A percentile compares a stretch with the other conserved stretches of the same genome.
Conservation (phyloP, 2,113 vertebrate genomes). For the Atrichornis clamosus region DNA sequence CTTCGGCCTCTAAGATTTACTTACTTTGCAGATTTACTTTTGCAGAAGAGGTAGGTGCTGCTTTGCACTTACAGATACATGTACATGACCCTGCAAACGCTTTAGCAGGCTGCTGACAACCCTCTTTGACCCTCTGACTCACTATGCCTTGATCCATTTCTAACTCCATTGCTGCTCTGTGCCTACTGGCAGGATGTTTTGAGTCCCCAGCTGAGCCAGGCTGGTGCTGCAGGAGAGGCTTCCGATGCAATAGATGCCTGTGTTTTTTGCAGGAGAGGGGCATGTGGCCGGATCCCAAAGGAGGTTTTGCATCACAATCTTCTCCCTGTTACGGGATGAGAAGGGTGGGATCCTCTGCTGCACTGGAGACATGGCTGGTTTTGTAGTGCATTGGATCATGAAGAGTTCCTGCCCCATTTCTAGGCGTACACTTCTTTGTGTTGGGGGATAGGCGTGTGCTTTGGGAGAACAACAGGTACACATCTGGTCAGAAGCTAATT, state of each 20-base stretch:
- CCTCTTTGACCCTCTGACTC: neutral
- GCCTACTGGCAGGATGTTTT: neutral
- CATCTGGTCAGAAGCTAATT: neutral
- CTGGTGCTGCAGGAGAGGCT: neutral
- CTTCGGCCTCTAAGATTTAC: too few species aligned
- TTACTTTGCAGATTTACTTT: neutral
- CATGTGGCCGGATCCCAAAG: neutral
- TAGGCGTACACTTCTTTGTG: neutral
- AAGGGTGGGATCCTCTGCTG: neutral
- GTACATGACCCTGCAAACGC: neutral
- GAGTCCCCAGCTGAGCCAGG: neutral
- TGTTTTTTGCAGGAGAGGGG: neutral
- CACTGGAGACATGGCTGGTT: neutral
- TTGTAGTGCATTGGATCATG: neutral
- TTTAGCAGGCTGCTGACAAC: neutral
- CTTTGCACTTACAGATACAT: neutral
- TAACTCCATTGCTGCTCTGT: neutral
- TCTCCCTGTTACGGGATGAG: neutral
- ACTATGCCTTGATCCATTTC: neutral
- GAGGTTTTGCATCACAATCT: neutral
- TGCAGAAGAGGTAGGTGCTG: neutral
- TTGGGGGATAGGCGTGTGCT: neutral
- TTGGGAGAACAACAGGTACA: neutral
- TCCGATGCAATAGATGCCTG: fast-evolving
- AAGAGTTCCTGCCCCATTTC: neutral